Conservation (phyloP, 2,797 vertebrate genomes). For the Hybognathus amarus region DNA sequence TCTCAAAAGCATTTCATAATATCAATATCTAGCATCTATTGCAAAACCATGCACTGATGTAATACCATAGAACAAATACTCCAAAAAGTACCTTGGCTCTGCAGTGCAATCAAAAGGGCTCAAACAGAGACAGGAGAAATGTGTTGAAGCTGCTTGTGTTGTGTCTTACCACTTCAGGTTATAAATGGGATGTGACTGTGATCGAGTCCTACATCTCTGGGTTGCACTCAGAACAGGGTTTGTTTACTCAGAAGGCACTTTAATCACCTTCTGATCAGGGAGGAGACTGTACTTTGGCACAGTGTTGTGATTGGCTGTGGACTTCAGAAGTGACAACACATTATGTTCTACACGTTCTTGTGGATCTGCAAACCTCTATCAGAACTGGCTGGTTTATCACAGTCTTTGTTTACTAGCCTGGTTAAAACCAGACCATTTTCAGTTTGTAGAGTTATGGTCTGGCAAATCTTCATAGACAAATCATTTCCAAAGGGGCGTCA, state of each 20-base stretch:
- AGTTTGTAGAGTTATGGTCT: too few species aligned
- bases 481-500: too few species aligned
- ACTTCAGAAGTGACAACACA: conserved; percentile 10
- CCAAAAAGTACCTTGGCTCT: neutral
- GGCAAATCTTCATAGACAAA: too few species aligned
- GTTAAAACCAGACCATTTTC: too few species aligned
- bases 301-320: conserved; percentile 16
- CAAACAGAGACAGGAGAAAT: neutral
- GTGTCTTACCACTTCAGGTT: neutral
- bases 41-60: neutral
- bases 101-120: neutral
- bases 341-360: conserved; percentile 9
- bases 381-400: neutral
- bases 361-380: neutral
- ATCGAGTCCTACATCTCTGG: neutral
- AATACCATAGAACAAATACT: neutral
- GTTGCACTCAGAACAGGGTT: neutral
- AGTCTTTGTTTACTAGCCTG: neutral
- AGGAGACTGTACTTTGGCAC: conserved; percentile 10
- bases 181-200: neutral
- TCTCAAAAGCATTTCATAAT: neutral
- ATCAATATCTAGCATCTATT: neutral
- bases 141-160: neutral
- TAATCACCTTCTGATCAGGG: conserved; percentile 21
- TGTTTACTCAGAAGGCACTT: conserved; percentile 2